Evolutionary conservation across 2,113 vertebrate species (phyloP).

Genomic region (Cacatua alba): DNA sequence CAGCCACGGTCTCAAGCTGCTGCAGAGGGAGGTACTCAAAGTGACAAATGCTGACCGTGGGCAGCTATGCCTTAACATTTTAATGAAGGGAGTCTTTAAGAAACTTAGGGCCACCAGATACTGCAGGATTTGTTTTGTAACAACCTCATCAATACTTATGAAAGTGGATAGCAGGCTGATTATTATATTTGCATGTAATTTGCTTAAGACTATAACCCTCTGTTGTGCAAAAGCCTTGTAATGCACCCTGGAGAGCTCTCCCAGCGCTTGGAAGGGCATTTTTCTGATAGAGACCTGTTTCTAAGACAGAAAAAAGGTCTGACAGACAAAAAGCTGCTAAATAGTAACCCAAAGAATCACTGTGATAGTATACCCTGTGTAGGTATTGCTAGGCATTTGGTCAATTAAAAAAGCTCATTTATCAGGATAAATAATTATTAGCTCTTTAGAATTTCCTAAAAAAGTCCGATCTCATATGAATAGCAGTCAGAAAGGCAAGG

Average conservation of each 20-base stretch:
- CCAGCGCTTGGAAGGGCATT: neutral
- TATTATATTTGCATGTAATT: neutral
- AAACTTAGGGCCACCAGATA: neutral
- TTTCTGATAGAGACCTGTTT: neutral
- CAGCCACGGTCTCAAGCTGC: neutral
- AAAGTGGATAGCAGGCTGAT: neutral
- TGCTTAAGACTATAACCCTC: neutral
- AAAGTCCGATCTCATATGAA: neutral
- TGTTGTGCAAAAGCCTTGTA: neutral
- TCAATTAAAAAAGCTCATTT: neutral
- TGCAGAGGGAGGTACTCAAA: neutral
- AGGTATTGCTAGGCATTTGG: neutral
- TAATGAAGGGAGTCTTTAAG: neutral
- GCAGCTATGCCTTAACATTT: neutral
- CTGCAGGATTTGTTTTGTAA: neutral
- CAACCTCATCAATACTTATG: neutral
- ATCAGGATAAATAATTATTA: neutral
- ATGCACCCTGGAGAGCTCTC: fast-evolving
- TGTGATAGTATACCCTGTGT: neutral
- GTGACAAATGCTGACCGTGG: neutral
- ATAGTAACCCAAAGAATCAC: neutral
- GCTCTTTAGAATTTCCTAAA: neutral
- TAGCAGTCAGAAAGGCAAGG: neutral
- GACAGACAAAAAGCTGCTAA: neutral
- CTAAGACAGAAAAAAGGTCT: neutral